Conservation (phyloP, 1,140 invertebrate species). For the Mycetomoellerius zeteki region DNA sequence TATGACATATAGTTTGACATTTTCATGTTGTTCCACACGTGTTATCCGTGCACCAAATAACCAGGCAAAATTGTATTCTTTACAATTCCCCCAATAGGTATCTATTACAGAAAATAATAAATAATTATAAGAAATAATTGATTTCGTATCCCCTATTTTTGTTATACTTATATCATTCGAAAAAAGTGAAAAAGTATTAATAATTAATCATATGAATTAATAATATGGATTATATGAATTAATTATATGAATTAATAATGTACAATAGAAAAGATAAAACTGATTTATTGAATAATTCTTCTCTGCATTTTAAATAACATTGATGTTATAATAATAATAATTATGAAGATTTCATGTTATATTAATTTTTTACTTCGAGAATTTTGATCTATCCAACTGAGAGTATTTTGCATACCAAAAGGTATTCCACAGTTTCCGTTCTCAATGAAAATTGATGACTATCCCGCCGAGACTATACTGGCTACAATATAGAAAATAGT, state of each 20-base stretch:
- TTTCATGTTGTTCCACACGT: conserved; percentile 30
- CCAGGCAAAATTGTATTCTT: not conserved
- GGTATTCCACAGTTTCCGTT: not conserved
- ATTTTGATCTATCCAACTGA: conserved; percentile 6
- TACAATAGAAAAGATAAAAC: not conserved
- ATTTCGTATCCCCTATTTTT: not conserved
- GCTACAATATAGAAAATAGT: conserved; percentile 35
- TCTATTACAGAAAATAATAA: not conserved
- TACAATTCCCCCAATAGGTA: not conserved
- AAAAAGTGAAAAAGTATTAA: not conserved
- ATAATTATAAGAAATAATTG: not conserved
- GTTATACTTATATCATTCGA: not conserved
- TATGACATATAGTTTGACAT: conserved; percentile 58
- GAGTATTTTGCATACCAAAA: conserved; percentile 13
- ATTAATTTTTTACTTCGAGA: not conserved
- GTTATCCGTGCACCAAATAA: not conserved
- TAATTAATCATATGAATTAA: not conserved
- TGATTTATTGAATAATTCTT: not conserved
- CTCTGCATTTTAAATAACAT: not conserved
- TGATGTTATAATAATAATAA: not conserved
- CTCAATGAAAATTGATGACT: conserved; percentile 40
- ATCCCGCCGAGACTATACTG: not conserved
- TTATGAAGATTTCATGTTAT: not conserved
- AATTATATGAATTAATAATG: too few relatives aligned
- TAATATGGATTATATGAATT: too few relatives aligned